phyloP scores from a whole-genome alignment of 2,888 invertebrate genomes.

The Dryocosmus kuriphilus region DNA sequence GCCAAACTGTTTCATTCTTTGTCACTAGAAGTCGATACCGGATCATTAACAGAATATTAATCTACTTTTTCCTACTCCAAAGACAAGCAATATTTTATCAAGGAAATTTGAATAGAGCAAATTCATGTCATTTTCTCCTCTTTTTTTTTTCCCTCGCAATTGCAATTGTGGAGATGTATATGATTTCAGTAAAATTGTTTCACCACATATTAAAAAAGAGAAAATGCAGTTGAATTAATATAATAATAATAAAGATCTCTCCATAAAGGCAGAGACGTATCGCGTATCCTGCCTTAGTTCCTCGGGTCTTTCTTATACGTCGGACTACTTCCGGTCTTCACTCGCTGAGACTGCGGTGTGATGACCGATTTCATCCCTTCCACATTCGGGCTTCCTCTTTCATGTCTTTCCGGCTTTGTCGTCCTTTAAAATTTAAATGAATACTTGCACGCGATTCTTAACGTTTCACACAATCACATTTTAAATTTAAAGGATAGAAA shows the following conservation, averaged over 20 bases:
- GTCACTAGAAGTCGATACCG: too few species aligned
- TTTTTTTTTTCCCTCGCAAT: background rate
- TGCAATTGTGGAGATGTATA: background rate
- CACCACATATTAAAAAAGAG: background rate
- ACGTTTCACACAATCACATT: background rate
- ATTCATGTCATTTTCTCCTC: too few species aligned
- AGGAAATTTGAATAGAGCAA: too few species aligned
- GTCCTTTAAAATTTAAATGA: background rate
- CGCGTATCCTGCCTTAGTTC: background rate
- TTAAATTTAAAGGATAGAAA: background rate
- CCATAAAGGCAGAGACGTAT: background rate
- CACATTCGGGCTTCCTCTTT: background rate
- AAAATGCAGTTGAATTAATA: background rate
- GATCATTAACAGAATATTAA: too few species aligned
- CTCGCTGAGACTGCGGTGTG: background rate
- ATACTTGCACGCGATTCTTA: constrained; percentile 1
- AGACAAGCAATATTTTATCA: too few species aligned
- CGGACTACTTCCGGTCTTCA: background rate
- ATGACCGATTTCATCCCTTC: background rate
- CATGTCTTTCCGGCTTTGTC: constrained; percentile 1
- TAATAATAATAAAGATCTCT: constrained; percentile 1
- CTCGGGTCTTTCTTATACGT: background rate
- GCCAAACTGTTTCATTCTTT: background rate
- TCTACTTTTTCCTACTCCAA: too few species aligned
- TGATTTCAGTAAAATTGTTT: background rate